Evolutionary conservation across 2,797 vertebrate species (phyloP), one percentile per base, ranked within the genome.

Genomic region (Microctenopoma steveboyesi): DNA sequence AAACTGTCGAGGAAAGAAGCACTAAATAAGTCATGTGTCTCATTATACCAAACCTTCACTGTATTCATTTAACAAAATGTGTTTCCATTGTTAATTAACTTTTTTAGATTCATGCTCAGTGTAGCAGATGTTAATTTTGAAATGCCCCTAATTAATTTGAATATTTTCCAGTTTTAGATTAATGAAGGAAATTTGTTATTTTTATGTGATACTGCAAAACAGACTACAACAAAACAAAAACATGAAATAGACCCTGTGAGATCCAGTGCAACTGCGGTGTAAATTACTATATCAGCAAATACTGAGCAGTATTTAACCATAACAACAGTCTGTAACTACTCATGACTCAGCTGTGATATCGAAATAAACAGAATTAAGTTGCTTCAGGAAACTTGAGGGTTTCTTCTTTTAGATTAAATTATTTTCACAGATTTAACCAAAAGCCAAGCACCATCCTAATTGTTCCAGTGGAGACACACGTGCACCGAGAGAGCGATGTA

Each of bases 381-480:
- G 39, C 15, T 59, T 33, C 2, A 16, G 56, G 45, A 28, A 64
- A 66, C 25, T 43, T 15, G 16, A 56, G 4, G 6, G 30, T 33
- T 6, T 65, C 18, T 25, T 46, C 0, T 28, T 69, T 76, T 46
- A 2, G 13, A 15, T 47, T 50, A 33, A 4, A 4, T 55, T 16
- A 45, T 33, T 69, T 57, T 46, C 45, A 28, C 16, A 15, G 3
- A 3, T 40, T 12, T 3, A 33, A 35, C 27, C 28, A 52, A 30
- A 48, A 56, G 12, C 16, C 50, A 76, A 64, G 74, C 42, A 67
- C 57, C 27, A 53, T 48, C 16, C 28, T 49, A 43, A 49, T 40
- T 58, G 28, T 55, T 70, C 42, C 15, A 58, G 46, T 15, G 11
- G 22, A 63, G 18, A 27, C 27, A 25, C 9, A 35, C 7, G 10